These are phyloP conservation scores for Poeciliopsis paucimaculata DNA, from an alignment of 2,797 vertebrate genomes.

Conservation along the genomic window DNA sequence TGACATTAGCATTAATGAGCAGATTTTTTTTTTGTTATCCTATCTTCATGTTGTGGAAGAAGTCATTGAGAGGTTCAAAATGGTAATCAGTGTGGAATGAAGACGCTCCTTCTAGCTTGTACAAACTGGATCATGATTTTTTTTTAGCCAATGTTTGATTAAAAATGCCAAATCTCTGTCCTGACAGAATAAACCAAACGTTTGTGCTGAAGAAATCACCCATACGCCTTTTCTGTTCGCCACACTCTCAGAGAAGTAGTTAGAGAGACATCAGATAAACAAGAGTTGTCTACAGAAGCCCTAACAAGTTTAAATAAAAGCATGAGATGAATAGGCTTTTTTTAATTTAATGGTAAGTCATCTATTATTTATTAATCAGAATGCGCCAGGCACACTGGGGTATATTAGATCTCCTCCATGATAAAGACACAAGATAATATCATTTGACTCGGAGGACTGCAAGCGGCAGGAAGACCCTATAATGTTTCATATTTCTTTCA, in stretches of 20 bases:
- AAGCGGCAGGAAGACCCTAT: slow-evolving; percentile 46
- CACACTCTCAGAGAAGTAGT: not conserved
- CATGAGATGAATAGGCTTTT: slow-evolving; percentile 60
- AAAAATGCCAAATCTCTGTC: not conserved
- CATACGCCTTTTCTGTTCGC: not conserved
- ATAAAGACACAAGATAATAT: slow-evolving; percentile 61
- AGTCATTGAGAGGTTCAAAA: not conserved
- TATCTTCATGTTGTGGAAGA: not conserved
- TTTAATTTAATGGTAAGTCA: slow-evolving; percentile 69
- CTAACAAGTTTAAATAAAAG: slow-evolving; percentile 57
- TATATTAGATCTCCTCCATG: slow-evolving; percentile 61
- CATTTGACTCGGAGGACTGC: slow-evolving; percentile 56
- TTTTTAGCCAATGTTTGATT: not conserved
- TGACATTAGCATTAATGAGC: not conserved
- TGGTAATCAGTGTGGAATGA: not conserved
- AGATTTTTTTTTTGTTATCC: not conserved
- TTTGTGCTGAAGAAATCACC: not conserved
- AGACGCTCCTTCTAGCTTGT: not conserved
- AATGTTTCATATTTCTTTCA: slow-evolving; percentile 18
- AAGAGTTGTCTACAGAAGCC: slow-evolving; percentile 39
- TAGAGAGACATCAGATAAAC: slow-evolving; percentile 1
- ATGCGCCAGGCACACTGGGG: slow-evolving; percentile 41
- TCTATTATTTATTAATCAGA: slow-evolving; percentile 59
- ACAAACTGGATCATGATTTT: not conserved
- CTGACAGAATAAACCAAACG: not conserved